Evolutionary conservation across 2,113 vertebrate species (phyloP).

Genomic region (Rissa tridactyla): DNA sequence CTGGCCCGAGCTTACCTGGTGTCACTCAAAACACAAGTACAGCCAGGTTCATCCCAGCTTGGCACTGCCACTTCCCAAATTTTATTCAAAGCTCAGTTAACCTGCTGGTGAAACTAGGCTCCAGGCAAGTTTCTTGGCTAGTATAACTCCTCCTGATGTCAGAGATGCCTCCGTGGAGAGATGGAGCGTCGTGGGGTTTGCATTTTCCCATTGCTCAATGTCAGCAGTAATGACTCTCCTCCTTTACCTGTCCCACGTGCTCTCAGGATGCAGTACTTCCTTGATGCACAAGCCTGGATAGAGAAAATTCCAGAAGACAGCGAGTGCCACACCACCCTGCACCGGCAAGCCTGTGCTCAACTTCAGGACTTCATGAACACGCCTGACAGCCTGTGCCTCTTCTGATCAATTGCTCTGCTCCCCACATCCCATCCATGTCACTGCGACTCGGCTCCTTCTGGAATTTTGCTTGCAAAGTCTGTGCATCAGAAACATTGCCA

Average conservation of each 20-base stretch:
- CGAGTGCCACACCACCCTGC: constrained; percentile 47
- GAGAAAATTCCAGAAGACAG: constrained; percentile 60
- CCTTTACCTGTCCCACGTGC: not conserved
- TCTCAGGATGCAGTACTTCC: constrained; percentile 67
- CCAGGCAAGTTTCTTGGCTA: not conserved
- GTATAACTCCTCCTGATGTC: not conserved
- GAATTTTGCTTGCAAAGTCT: not conserved
- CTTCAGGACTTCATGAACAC: constrained; percentile 55
- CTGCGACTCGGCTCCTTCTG: not conserved
- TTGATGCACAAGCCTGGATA: constrained; percentile 68
- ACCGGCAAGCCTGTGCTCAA: constrained; percentile 35
- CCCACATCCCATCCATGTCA: not conserved
- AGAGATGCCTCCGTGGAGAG: not conserved
- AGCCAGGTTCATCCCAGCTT: not conserved
- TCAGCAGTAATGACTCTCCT: not conserved
- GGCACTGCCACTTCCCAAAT: not conserved
- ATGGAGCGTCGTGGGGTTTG: not conserved
- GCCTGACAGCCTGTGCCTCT: not conserved
- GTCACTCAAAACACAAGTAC: not conserved
- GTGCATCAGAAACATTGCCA: not conserved
- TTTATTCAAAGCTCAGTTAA: not conserved
- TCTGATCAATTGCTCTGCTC: not conserved
- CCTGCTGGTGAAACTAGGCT: not conserved
- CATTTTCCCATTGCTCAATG: accelerated
- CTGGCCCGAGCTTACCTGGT: not conserved